Percentiles rank a stretch among this genome's conserved stretches.
Conservation (phyloP, 2,797 vertebrate genomes). For the Falco berigora region DNA sequence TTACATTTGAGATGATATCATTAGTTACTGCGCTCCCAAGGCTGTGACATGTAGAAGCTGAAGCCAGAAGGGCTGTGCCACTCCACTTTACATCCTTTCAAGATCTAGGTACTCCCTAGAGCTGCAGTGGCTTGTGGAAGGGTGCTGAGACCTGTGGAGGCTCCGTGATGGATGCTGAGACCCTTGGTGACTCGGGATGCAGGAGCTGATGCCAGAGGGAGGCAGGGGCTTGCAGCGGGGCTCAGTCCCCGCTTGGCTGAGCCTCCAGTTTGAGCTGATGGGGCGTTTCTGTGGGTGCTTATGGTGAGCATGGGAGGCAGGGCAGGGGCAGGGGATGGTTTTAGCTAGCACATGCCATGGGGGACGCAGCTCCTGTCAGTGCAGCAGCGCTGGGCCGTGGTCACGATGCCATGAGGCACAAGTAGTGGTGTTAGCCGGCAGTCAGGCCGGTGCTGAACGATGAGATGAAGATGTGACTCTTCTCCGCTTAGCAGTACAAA, state of each 20-base stretch:
- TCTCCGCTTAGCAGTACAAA: background rate
- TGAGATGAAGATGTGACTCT: background rate
- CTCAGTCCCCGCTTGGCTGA: rapidly evolving
- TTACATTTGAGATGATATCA: background rate
- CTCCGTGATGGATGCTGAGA: background rate
- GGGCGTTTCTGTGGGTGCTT: background rate
- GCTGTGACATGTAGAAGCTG: background rate
- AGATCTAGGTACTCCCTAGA: background rate
- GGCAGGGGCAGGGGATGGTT: background rate
- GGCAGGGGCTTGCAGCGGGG: background rate
- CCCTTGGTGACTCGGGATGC: background rate
- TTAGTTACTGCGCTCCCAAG: background rate
- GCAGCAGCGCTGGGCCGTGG: rapidly evolving
- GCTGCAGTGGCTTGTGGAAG: background rate
- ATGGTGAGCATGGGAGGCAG: rapidly evolving
- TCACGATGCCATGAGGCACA: rapidly evolving
- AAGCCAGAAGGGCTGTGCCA: background rate
- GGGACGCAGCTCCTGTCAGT: rapidly evolving
- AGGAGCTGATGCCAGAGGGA: background rate
- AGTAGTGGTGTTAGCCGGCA: too few species aligned
- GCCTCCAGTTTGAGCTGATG: background rate
- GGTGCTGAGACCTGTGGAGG: background rate
- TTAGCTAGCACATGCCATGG: background rate
- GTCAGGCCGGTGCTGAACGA: background rate
- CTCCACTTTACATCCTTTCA: rapidly evolving